Base-by-base conservation (phyloP, 2,888 invertebrate species). In the Caenorhabditis zanzibari region DNA sequence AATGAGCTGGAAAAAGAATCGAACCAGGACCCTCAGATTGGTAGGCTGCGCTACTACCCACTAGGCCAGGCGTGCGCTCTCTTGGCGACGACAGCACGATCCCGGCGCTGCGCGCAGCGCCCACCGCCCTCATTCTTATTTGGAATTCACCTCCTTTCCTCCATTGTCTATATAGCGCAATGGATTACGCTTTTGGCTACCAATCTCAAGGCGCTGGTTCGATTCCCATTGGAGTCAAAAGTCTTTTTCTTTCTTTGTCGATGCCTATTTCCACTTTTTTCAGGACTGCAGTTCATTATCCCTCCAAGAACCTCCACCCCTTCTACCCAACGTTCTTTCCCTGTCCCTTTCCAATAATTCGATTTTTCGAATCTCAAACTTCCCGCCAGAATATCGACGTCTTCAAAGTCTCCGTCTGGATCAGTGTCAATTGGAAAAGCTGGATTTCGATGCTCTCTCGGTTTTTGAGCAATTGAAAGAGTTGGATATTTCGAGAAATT, bases 311-410 rank as follows among this genome's bases (percentile, higher is more conserved):
- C 68, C 77, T 14, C 86, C 86, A 0, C 35, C 59, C 2, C 81
- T 86, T 6, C 73, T 84, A 3, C 73, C 69, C 26, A 81, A 85
- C 54, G 84, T 86, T 0, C 76, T 86, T 6, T 79, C 84, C 0
- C 68, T 86, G 7, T 80, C 81, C 12, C 24, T 86, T 7, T 75
- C 85, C 10, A 86, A 86, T 56, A 86, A 86, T 49, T 82, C 85
- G 4, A 69, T 86, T 4, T 14, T 54, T 12, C 58, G 79, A 52
- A 80, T 86, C 32, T 19, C 77, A 6, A 54, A 44, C 12, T 73
- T 86, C 32, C 86, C 86, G 0, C 44, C 59, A 14, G 76, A 77
- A 35, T 86, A 86, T 44, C 32, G 59, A 16, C 71, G 79, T 41
- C 79, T 86, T n/a, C 83, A 85, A 41, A 82, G 84, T 2, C 44